Evolutionary conservation across 2,113 vertebrate genomes (phyloP).

Genomic region (Nesogale talazaci): DNA sequence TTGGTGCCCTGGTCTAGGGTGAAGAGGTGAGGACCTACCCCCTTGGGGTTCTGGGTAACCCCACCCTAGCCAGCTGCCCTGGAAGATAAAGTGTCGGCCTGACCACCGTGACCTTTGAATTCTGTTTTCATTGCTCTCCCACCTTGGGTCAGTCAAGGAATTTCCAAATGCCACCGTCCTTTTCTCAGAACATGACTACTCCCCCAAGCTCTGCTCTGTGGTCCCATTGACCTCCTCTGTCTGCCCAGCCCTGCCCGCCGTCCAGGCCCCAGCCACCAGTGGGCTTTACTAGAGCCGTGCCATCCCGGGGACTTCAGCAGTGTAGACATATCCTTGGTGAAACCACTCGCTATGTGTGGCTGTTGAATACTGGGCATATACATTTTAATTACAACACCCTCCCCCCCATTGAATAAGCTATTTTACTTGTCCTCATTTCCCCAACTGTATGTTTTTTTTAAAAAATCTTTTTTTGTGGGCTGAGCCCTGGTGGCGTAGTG

Average conservation of each 20-base stretch:
- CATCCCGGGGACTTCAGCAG: not conserved
- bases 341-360: not conserved
- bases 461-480: too few relatives aligned
- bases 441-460: too few relatives aligned
- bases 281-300: not conserved
- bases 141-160: too few relatives aligned
- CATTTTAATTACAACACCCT: too few relatives aligned
- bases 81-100: too few relatives aligned
- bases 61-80: not conserved
- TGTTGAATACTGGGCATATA: not conserved
- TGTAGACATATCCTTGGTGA: not conserved
- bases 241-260: rapidly evolving
- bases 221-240: too few relatives aligned
- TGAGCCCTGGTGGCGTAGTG: too few relatives aligned
- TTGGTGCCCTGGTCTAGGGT: not conserved
- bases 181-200: not conserved
- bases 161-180: not conserved
- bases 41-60: not conserved
- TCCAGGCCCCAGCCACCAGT: not conserved
- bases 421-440: too few relatives aligned
- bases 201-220: not conserved
- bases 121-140: not conserved
- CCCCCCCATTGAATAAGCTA: too few relatives aligned
- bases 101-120: not conserved
- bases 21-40: not conserved